Evolutionary conservation across 2,113 vertebrate genomes (phyloP).

Genomic region (Oceanodroma tethys): DNA sequence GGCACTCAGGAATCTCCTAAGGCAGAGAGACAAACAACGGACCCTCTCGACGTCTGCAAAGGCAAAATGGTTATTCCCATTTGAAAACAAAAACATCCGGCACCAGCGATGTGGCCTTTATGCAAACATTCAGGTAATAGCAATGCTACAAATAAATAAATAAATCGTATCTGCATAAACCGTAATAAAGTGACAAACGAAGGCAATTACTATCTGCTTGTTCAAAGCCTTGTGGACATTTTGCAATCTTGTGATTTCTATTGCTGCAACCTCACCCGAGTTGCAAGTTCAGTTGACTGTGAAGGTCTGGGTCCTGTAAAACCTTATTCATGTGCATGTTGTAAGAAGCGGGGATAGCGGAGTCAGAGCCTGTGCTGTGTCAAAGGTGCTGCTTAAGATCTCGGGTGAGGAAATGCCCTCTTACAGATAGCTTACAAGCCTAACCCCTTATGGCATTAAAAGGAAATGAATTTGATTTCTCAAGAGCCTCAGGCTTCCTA

Average conservation of each 20-base stretch:
- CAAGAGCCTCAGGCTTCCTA: neutral
- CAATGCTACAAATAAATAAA: neutral
- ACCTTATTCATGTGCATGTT: accelerated
- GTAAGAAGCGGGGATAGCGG: accelerated
- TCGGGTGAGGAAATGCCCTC: neutral
- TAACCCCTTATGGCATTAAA: neutral
- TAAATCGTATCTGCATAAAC: neutral
- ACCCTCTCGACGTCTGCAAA: neutral
- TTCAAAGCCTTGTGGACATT: neutral
- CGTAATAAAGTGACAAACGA: neutral
- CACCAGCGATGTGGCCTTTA: neutral
- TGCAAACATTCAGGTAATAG: neutral
- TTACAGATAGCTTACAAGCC: neutral
- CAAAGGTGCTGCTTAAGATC: neutral
- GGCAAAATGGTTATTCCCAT: neutral
- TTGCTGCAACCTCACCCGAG: neutral
- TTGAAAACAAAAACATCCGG: neutral
- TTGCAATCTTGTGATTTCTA: neutral
- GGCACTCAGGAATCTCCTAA: neutral
- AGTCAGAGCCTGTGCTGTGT: neutral
- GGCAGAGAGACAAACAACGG: neutral
- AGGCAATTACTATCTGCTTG: neutral
- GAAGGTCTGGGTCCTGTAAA: neutral
- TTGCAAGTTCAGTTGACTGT: neutral
- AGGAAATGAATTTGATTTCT: neutral